These are phyloP conservation scores for Antheraea mylitta DNA, from an alignment of 1,140 invertebrate species.

Conservation along the genomic window DNA sequence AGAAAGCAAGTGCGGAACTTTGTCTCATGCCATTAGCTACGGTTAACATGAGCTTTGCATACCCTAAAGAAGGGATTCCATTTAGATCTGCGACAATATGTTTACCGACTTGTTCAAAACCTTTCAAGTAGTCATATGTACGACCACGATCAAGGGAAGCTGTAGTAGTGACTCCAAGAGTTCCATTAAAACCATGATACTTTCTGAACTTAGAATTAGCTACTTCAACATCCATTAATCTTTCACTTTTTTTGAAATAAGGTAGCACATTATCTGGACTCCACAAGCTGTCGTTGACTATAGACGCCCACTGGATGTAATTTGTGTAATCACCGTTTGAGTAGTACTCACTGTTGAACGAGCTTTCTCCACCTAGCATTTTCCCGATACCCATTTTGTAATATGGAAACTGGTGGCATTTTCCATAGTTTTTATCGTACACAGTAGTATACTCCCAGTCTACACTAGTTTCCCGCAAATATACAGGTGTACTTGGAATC, in stretches of 20 bases:
- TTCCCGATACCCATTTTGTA: slow-evolving; percentile 84
- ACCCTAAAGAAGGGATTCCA: slow-evolving; percentile 19
- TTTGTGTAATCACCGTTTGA: slow-evolving; percentile 80
- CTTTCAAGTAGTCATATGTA: slow-evolving; percentile 15
- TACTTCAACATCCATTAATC: background rate
- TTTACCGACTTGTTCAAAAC: slow-evolving; percentile 26
- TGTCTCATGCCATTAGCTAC: slow-evolving; percentile 78
- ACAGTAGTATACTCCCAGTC: background rate
- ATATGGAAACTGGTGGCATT: slow-evolving; percentile 57
- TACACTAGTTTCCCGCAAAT: background rate
- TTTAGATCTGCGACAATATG: slow-evolving; percentile 22
- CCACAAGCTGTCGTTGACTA: slow-evolving; percentile 80
- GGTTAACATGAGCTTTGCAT: slow-evolving; percentile 61
- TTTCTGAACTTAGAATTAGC: background rate
- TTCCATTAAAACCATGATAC: background rate
- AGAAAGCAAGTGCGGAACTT: slow-evolving; percentile 78
- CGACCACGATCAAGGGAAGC: too few species aligned
- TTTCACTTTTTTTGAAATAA: background rate
- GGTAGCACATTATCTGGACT: slow-evolving; percentile 59
- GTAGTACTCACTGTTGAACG: slow-evolving; percentile 87
- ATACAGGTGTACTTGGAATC: too few species aligned
- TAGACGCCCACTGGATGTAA: background rate
- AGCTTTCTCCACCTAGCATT: slow-evolving; percentile 84
- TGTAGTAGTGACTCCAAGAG: too few species aligned
- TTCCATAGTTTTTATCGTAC: background rate